phyloP scores from a whole-genome alignment of 2,888 invertebrate genomes.

The Phlogophora meticulosa region DNA sequence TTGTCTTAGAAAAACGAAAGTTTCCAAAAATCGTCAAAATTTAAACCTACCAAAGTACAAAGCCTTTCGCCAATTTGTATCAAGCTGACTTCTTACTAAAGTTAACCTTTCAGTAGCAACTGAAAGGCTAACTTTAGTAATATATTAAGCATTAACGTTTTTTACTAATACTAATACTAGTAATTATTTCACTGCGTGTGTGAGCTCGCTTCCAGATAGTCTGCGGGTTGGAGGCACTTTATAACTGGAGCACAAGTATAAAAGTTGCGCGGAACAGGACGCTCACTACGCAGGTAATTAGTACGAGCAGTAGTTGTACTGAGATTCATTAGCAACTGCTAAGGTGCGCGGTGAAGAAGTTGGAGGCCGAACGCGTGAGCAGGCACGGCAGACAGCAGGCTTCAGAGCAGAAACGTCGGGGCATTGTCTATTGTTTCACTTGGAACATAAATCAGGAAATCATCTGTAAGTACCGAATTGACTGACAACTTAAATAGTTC shows the following conservation, averaged over 20 bases:
- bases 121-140: not conserved
- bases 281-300: constrained; percentile 39
- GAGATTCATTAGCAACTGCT: constrained; percentile 31
- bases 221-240: constrained; percentile 22
- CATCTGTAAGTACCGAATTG: too few relatives aligned
- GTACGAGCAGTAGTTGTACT: constrained; percentile 2
- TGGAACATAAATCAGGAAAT: not conserved
- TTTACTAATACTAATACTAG: too few relatives aligned
- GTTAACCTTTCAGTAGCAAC: too few relatives aligned
- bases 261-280: constrained; percentile 14
- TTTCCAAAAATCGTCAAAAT: too few relatives aligned
- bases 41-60: too few relatives aligned
- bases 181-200: not conserved
- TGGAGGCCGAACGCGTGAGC: not conserved
- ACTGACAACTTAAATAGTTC: not conserved
- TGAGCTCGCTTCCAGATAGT: not conserved
- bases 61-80: too few relatives aligned
- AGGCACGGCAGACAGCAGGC: not conserved
- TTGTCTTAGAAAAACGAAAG: too few relatives aligned
- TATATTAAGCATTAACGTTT: not conserved
- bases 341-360: not conserved
- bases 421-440: not conserved
- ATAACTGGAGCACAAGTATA: constrained; percentile 28
- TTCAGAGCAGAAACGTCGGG: not conserved
- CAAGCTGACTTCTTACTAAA: not conserved